Evolutionary conservation across 2,888 invertebrate genomes (phyloP).

Genomic region (Spialia ferax): DNA sequence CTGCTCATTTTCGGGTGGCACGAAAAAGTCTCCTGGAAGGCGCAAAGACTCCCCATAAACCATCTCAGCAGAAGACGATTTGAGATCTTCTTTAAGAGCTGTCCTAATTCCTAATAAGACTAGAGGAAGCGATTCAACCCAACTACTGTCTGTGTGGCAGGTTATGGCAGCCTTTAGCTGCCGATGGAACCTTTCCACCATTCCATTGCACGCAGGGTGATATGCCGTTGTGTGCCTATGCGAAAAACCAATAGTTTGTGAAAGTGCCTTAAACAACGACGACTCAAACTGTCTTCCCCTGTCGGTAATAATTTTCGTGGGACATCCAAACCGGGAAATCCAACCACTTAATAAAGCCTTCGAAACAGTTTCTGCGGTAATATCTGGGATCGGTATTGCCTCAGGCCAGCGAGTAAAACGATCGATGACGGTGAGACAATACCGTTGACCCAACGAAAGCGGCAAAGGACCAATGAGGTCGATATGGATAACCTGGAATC

Average conservation of each 20-base stretch:
- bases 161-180: not conserved
- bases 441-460: not conserved
- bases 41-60: not conserved
- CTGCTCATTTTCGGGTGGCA: not conserved
- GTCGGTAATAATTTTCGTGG: not conserved
- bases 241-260: conserved; percentile 45
- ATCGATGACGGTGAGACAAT: too few species aligned
- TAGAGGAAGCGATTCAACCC: not conserved
- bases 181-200: conserved; percentile 4
- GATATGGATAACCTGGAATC: not conserved
- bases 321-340: not conserved
- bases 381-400: not conserved
- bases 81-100: conserved; percentile 1
- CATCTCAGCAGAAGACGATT: not conserved
- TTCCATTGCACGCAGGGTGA: not conserved
- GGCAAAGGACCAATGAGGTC: not conserved
- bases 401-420: not conserved
- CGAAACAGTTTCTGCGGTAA: not conserved
- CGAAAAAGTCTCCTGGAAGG: not conserved
- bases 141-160: not conserved
- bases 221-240: conserved; percentile 46
- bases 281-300: not conserved
- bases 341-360: not conserved
- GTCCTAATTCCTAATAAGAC: not conserved
- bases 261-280: not conserved